These are phyloP conservation scores for Eueremaeus valkanovi DNA, from an alignment of 2,888 invertebrate species.

Conservation along the genomic window DNA sequence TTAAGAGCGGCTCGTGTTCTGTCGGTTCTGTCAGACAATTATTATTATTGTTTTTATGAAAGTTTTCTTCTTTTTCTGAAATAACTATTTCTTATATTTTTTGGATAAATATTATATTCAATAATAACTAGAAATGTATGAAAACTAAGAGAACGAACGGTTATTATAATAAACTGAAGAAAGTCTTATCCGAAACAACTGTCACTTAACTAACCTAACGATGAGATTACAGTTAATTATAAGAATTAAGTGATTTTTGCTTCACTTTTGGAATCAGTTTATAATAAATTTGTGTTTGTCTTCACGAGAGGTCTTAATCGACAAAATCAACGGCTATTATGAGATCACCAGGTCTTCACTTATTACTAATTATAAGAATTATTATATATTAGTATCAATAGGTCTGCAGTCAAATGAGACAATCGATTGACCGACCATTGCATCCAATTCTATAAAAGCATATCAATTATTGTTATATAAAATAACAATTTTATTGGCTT, in stretches of 20 bases:
- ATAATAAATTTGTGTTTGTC: background rate
- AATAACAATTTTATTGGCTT: background rate
- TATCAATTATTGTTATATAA: background rate
- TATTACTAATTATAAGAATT: too few relatives aligned
- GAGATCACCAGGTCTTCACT: constrained; percentile 36
- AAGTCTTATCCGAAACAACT: background rate
- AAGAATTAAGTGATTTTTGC: constrained; percentile 19
- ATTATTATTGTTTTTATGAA: background rate
- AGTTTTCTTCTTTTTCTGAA: too few relatives aligned
- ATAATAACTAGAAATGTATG: background rate
- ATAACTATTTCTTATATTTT: background rate
- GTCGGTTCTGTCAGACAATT: background rate
- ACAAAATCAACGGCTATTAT: constrained; percentile 33
- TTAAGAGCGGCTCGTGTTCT: constrained; percentile 31
- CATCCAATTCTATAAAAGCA: background rate
- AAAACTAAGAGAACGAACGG: background rate
- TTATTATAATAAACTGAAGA: background rate
- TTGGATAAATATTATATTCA: background rate
- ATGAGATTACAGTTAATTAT: constrained; percentile 34
- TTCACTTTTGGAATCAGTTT: constrained; percentile 8
- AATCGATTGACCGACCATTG: background rate
- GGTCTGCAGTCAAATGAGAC: background rate
- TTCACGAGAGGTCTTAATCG: constrained; percentile 16
- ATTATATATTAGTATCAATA: too few relatives aligned
- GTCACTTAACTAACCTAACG: constrained; percentile 25